A percentile compares a stretch with the other conserved stretches of the same genome.
Conservation (phyloP, 2,888 invertebrate genomes). For the Microchrysa polita region DNA sequence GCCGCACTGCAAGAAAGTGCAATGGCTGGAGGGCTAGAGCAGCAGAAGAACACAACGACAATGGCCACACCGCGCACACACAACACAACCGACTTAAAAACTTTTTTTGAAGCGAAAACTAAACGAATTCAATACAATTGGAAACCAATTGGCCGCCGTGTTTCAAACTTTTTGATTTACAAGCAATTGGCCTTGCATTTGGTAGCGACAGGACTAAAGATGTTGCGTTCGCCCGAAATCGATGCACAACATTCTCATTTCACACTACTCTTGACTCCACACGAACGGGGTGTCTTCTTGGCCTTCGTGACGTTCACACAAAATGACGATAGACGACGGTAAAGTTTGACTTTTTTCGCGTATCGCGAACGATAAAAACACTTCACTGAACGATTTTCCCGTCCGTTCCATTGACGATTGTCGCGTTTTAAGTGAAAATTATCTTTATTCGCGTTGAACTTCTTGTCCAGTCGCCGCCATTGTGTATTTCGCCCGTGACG, state of each 20-base stretch:
- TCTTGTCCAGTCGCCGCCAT: constrained; percentile 45
- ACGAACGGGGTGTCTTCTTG: neutral
- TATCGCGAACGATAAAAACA: constrained; percentile 4
- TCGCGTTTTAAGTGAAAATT: constrained; percentile 17
- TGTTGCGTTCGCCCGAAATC: constrained; percentile 17
- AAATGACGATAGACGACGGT: neutral
- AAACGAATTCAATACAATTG: neutral
- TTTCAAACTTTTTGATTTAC: constrained; percentile 9
- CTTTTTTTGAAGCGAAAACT: constrained; percentile 1
- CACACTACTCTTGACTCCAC: neutral
- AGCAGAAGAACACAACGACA: neutral
- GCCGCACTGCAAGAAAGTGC: constrained; percentile 8
- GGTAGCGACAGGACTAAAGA: constrained; percentile 23
- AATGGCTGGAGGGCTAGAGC: constrained; percentile 7
- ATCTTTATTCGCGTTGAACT: constrained; percentile 10
- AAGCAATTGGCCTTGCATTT: constrained; percentile 37
- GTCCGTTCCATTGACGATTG: constrained; percentile 29
- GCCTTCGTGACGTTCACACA: neutral
- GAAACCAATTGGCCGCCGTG: constrained; percentile 27
- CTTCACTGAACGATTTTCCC: constrained; percentile 16
- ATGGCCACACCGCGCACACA: neutral
- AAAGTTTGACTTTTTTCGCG: neutral
- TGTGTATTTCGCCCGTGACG: constrained; percentile 40
- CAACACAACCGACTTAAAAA: neutral
- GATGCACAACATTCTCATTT: constrained; percentile 43